Evolutionary conservation across 2,797 vertebrate genomes (phyloP), one percentile per base, ranked within the genome.

Genomic region (Anisognathus igniventris): DNA sequence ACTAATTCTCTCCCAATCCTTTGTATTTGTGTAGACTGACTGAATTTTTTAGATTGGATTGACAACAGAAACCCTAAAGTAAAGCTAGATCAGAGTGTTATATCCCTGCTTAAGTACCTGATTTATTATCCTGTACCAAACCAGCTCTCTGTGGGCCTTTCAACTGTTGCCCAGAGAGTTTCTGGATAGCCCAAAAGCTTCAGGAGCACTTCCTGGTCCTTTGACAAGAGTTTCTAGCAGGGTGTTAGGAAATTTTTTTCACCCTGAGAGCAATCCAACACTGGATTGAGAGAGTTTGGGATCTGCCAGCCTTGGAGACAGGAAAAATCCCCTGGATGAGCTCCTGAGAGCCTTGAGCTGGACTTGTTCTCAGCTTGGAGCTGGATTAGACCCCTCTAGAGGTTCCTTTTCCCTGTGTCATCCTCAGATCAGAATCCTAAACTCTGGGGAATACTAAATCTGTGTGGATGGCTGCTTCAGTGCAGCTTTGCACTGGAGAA

Each of bases 1-100:
- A 76, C 74, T 88, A 91, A 89, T 89, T 88, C 84, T 81, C 23
- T 94, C 33, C 33, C 71, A 92, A 17, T 93, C 66, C 35, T 48
- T 6, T 58, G 14, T 84, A 60, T 90, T 91, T 91, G n/a, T 78
- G 70, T 78, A 62, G 56, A 42, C 37, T 56, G 61, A 37, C 24
- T 78, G 80, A 60, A 68, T 74, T 88, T 90, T 66, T 91, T 57
- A 66, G 45, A 50, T 72, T 6, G 25, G 24, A 68, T 78, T 77
- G 79, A 72, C 58, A 70, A 40, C 9, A 28, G 61, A 75, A 88
- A 76, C 58, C 17, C 37, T 42, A 12, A 10, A 47, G n/a, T 57
- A 67, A 82, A 92, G 30, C 62, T 68, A 68, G 31, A 70, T 33
- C 47, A 75, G 45, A 88, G 50, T 81, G 30, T 68, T 94, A 33